These are phyloP conservation scores for Poeciliopsis prolifica DNA, from an alignment of 2,113 vertebrate genomes.

Conservation along the genomic window DNA sequence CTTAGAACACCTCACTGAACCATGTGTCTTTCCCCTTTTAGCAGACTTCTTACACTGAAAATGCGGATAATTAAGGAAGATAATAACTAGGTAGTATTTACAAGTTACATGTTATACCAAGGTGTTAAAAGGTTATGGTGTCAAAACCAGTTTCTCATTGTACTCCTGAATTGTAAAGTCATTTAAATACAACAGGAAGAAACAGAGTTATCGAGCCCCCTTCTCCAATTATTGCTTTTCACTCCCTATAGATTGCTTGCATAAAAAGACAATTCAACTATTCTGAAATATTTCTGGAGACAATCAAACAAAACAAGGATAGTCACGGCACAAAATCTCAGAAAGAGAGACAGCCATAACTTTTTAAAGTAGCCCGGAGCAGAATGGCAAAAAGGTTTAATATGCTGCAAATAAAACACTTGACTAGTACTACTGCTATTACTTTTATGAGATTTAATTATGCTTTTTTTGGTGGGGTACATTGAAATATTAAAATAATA, in stretches of 20 bases:
- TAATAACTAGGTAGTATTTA: neutral
- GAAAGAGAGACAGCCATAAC: neutral
- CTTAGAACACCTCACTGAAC: constrained; percentile 22
- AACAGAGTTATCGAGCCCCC: too few relatives aligned
- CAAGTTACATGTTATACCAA: neutral
- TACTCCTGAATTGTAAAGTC: neutral
- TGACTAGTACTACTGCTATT: neutral
- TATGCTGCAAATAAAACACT: neutral
- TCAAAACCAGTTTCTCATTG: neutral
- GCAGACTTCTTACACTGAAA: neutral
- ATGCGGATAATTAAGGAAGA: neutral
- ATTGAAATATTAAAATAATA: neutral
- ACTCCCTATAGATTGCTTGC: neutral
- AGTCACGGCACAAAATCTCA: neutral
- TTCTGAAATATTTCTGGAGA: neutral
- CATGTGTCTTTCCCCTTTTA: neutral
- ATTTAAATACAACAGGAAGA: neutral
- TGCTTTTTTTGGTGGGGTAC: neutral
- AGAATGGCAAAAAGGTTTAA: neutral
- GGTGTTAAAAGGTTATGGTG: too few relatives aligned
- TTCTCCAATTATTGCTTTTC: neutral
- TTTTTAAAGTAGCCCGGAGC: neutral
- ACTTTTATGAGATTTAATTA: neutral
- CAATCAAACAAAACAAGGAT: neutral
- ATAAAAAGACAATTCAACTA: neutral